Conservation (phyloP, 2,888 invertebrate species). For the Eupithecia tripunctaria region DNA sequence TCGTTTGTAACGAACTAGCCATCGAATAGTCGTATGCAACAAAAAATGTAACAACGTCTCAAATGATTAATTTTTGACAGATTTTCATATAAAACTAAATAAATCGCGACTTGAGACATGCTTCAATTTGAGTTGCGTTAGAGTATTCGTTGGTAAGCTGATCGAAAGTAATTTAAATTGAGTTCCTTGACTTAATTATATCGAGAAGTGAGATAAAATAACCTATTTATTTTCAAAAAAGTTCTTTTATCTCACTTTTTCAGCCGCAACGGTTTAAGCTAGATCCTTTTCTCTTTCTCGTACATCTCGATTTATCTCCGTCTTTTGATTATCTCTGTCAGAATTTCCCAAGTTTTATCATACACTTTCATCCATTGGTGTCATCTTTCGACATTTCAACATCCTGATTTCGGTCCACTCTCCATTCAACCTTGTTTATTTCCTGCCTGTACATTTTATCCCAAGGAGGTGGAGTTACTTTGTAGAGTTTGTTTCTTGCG, state of each 20-base stretch:
- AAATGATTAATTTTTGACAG: too few relatives aligned
- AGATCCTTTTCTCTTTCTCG: background rate
- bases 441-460: background rate
- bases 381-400: background rate
- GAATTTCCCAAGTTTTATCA: background rate
- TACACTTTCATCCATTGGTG: background rate
- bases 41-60: too few relatives aligned
- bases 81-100: too few relatives aligned
- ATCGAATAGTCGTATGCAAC: too few relatives aligned
- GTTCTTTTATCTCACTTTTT: background rate
- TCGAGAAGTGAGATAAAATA: too few relatives aligned
- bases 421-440: background rate
- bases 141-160: too few relatives aligned
- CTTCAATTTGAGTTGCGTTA: too few relatives aligned
- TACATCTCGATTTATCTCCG: background rate
- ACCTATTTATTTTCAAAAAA: too few relatives aligned
- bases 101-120: too few relatives aligned
- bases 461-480: background rate
- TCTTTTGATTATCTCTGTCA: background rate
- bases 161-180: background rate
- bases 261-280: background rate
- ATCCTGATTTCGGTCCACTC: background rate
- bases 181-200: slow-evolving; percentile 9
- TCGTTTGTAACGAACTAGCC: background rate
- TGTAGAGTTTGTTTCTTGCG: background rate